Percentiles rank a stretch among this genome's conserved stretches.
These are phyloP conservation scores for Hippolais icterina DNA, from an alignment of 2,113 vertebrate genomes.

Conservation along the genomic window DNA sequence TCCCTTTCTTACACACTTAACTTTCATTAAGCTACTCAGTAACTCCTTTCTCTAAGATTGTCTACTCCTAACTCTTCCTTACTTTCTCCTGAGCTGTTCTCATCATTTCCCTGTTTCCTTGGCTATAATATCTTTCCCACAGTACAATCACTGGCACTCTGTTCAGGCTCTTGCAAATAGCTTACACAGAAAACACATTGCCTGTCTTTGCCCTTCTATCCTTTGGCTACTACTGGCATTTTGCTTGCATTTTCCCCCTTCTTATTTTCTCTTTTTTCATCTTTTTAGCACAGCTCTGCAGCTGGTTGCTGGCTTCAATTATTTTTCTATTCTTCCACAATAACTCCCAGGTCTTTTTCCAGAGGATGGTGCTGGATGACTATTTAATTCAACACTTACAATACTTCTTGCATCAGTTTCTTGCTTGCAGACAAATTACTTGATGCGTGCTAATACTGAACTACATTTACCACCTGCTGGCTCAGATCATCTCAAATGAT, in stretches of 20 bases:
- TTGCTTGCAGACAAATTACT: conserved; percentile 54
- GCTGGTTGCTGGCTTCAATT: conserved; percentile 35
- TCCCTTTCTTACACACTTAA: neutral
- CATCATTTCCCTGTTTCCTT: neutral
- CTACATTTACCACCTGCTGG: conserved; percentile 60
- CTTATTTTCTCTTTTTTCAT: neutral
- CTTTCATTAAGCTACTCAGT: neutral
- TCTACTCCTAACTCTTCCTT: neutral
- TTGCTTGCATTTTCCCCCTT: neutral
- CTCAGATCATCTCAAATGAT: conserved; percentile 44
- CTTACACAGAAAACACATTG: neutral
- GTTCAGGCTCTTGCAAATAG: neutral
- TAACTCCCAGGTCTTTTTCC: conserved; percentile 50
- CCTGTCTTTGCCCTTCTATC: neutral
- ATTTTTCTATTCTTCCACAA: conserved; percentile 51
- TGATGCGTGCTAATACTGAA: conserved; percentile 35
- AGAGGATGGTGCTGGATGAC: neutral
- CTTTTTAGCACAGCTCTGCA: neutral
- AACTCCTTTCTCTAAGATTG: neutral
- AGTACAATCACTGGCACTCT: neutral
- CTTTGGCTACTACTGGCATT: conserved; percentile 4
- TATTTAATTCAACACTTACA: conserved; percentile 48
- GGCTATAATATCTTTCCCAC: neutral
- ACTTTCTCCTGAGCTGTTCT: neutral
- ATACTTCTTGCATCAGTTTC: conserved; percentile 36